A percentile compares a stretch with the other conserved stretches of the same genome.
phyloP scores from a whole-genome alignment of 1,140 invertebrate species.

The Chionoecetes opilio region DNA sequence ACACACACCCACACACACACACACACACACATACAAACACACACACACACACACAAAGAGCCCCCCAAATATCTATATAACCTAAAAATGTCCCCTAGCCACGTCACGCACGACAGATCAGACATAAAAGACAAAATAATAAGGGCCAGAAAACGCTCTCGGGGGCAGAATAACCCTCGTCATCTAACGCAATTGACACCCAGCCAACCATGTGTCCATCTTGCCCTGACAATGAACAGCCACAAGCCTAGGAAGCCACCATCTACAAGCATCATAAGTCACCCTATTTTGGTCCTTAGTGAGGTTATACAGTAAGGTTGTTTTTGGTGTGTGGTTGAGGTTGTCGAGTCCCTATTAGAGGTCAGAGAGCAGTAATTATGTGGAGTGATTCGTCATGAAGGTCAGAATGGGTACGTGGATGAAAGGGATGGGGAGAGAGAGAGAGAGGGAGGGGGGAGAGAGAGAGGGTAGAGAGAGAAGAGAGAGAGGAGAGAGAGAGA shows the following conservation, averaged over 20 bases:
- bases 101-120: constrained; percentile 37
- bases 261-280: too few species aligned
- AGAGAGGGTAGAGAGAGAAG: neutral
- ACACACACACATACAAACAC: neutral
- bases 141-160: constrained; percentile 42
- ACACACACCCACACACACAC: neutral
- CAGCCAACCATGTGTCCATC: constrained; percentile 62
- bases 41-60: neutral
- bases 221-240: constrained; percentile 38
- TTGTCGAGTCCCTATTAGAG: neutral
- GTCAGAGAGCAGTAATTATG: constrained; percentile 63
- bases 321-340: neutral
- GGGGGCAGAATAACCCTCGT: constrained; percentile 35
- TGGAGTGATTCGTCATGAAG: constrained; percentile 70
- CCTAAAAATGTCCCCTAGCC: neutral
- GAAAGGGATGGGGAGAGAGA: neutral
- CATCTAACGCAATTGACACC: constrained; percentile 70
- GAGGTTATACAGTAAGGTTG: neutral
- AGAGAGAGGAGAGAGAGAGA: too few species aligned
- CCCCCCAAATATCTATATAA: neutral
- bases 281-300: neutral
- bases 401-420: neutral
- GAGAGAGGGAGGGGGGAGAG: neutral
- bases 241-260: constrained; percentile 46
- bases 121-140: constrained; percentile 55